Base-by-base conservation (phyloP, 1,140 invertebrate species). In the Bathynomus jamesi region DNA sequence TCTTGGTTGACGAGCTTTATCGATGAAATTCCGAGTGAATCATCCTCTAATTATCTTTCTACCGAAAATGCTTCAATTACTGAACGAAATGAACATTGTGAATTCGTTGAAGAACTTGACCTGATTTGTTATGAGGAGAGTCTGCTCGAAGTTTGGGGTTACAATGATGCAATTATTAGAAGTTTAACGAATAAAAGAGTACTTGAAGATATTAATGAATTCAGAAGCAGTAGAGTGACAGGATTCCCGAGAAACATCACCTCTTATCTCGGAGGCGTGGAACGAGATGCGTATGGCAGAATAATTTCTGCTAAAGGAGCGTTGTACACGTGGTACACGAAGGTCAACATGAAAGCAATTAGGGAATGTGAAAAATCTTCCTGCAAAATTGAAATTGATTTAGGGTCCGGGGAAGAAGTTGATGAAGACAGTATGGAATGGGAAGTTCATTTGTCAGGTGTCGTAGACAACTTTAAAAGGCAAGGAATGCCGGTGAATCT, bases 371-470 rank as follows among this genome's bases (percentile, higher is more conserved):
- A 53, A 53, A 53, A 53, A 53, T 53, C 21, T 11, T 11, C 11
- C 13, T 53, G 40, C 5, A 53, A 53, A 53, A 53, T 53, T 17
- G 83, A 89, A 76, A 90, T 90, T 78, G 83, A 86, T 63, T 87
- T 87, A 17, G 90, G 89, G 69, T 91, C 89, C 40, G 88, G 89
- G 78, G 87, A 90, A 78, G 89, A 88, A 87, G 89, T 87, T 83
- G 81, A 80, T 64, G 68, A 60, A 28, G 61, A 32, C 17, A 65
- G 69, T 10, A 71, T 69, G 65, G 69, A 61, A 24, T 76, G 75
- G 75, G 75, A 76, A 27, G 69, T 76, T 29, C 46, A 70, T n/a
- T 61, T 32, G 40, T 53, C 28, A 30, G 61, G 61, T 67, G 62
- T 0, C 31, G 46, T 8, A 64, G 40, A 29, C 24, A 64, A 65